These are phyloP conservation scores for Oreochromis grahami DNA, from an alignment of 2,797 vertebrate genomes.

Conservation along the genomic window DNA sequence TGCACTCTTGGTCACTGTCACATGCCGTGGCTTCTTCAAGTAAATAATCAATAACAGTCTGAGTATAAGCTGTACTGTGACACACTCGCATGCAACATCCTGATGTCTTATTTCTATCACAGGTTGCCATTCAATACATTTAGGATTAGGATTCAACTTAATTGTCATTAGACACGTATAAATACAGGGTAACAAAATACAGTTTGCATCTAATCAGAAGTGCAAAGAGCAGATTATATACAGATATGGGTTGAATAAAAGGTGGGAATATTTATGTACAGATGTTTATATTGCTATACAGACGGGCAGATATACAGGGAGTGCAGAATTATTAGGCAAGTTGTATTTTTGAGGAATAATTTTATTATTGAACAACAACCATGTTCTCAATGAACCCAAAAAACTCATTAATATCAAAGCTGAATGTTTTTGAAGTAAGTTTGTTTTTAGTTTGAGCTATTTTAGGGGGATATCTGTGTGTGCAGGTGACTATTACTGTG, in stretches of 20 bases:
- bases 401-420: no score
- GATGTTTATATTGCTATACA: not conserved
- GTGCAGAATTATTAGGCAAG: no score
- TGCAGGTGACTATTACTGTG: no score
- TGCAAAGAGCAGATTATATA: not conserved
- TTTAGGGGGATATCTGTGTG: no score
- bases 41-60: not conserved
- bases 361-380: no score
- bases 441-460: no score
- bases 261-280: not conserved
- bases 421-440: no score
- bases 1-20: not conserved
- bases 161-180: not conserved
- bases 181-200: not conserved
- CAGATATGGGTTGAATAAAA: not conserved
- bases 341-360: no score
- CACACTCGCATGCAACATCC: not conserved
- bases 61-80: not conserved
- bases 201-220: not conserved
- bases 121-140: not conserved
- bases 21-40: fast-evolving
- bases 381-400: no score
- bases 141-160: not conserved
- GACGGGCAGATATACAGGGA: not conserved
- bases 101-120: not conserved